A percentile compares a stretch with the other conserved stretches of the same genome.
phyloP scores from a whole-genome alignment of 1,140 invertebrate species.

The Sycophila sp. region DNA sequence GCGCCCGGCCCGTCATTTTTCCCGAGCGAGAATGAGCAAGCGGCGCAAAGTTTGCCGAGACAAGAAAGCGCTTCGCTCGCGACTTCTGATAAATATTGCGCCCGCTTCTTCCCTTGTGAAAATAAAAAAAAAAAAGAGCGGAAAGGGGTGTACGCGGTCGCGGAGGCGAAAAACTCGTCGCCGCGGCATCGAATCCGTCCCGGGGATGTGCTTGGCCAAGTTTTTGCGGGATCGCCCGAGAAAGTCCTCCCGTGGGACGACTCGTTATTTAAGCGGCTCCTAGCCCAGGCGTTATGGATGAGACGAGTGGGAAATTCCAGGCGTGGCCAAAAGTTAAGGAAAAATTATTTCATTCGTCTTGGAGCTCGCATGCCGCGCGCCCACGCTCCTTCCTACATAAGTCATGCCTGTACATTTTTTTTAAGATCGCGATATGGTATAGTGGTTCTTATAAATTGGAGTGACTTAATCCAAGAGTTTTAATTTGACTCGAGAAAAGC shows the following conservation, averaged over 20 bases:
- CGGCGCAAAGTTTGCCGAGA: constrained; percentile 8
- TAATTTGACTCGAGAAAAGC: too few species aligned
- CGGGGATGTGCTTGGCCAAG: background rate
- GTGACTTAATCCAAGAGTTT: too few species aligned
- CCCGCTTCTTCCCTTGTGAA: background rate
- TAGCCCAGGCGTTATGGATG: constrained; percentile 39
- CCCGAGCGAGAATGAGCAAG: background rate
- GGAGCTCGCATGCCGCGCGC: background rate
- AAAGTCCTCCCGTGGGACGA: constrained; percentile 36
- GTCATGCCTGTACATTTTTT: too few species aligned
- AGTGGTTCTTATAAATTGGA: too few species aligned
- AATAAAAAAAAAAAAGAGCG: constrained; percentile 6
- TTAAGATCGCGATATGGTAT: too few species aligned
- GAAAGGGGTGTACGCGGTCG: background rate
- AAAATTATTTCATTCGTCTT: constrained; percentile 44
- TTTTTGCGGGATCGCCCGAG: constrained; percentile 28
- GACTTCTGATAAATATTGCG: constrained; percentile 24
- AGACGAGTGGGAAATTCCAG: constrained; percentile 45
- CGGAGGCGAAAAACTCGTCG: constrained; percentile 34
- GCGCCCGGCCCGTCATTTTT: background rate
- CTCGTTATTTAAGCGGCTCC: constrained; percentile 42
- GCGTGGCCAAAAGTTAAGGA: constrained; percentile 33
- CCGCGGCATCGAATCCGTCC: constrained; percentile 9
- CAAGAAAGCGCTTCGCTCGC: background rate
- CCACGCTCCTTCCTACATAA: too few species aligned